Percentiles rank a stretch among this genome's conserved stretches.
phyloP scores from a whole-genome alignment of 1,140 invertebrate species.

The Cepaea nemoralis region DNA sequence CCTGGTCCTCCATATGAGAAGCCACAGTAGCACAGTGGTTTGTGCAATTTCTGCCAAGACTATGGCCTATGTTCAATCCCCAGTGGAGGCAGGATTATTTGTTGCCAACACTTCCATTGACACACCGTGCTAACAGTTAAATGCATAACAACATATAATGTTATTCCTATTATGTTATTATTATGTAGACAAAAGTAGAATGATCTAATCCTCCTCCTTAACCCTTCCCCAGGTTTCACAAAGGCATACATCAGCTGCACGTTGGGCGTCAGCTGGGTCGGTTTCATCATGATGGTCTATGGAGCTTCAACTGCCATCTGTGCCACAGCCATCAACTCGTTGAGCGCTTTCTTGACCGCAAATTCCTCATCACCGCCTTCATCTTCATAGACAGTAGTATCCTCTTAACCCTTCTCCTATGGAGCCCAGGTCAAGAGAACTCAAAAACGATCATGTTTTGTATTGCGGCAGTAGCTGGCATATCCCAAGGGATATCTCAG shows the following conservation, averaged over 20 bases:
- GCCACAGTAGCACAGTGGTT: too few relatives aligned
- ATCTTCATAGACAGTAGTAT: constrained; percentile 32
- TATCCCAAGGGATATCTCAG: constrained; percentile 13
- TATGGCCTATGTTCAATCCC: too few relatives aligned
- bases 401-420: constrained; percentile 16
- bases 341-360: constrained; percentile 28
- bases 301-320: constrained; percentile 28
- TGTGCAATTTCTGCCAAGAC: too few relatives aligned
- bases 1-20: too few relatives aligned
- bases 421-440: constrained; percentile 5
- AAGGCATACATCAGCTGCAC: constrained; percentile 43
- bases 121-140: too few relatives aligned
- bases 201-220: too few relatives aligned
- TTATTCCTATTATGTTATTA: too few relatives aligned
- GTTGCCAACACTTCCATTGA: too few relatives aligned
- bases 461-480: background rate
- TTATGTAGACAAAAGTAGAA: too few relatives aligned
- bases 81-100: too few relatives aligned
- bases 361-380: constrained; percentile 23
- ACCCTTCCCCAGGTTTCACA: background rate
- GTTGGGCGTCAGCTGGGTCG: constrained; percentile 43
- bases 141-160: too few relatives aligned
- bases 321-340: constrained; percentile 27
- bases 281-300: constrained; percentile 42
- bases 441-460: background rate